Percentiles rank a stretch among this genome's conserved stretches.
Evolutionary conservation across 1,140 invertebrate species (phyloP).

Genomic region (Zaprionus africanus): DNA sequence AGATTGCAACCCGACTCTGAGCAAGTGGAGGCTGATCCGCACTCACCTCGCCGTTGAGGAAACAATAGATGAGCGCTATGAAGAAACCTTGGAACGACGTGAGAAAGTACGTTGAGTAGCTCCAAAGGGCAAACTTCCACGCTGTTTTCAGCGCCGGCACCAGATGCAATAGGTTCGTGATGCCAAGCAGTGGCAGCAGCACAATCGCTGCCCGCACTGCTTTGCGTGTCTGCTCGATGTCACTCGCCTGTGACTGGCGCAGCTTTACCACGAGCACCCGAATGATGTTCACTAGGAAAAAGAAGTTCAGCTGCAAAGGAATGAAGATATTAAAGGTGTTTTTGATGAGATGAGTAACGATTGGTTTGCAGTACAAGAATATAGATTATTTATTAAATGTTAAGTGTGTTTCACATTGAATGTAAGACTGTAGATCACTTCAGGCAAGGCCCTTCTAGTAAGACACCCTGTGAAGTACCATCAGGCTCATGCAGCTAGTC

Average conservation of each 20-base stretch:
- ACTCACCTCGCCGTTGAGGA: conserved; percentile 94
- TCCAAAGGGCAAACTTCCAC: conserved; percentile 92
- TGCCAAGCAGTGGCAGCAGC: conserved; percentile 92
- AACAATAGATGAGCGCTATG: conserved; percentile 93
- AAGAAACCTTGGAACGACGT: conserved; percentile 95
- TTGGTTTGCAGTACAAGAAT: too few species aligned
- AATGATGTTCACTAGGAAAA: conserved; percentile 94
- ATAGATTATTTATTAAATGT: too few species aligned
- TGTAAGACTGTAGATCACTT: too few species aligned
- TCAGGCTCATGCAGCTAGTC: too few species aligned
- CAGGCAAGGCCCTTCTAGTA: too few species aligned
- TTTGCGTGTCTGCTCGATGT: conserved; percentile 93
- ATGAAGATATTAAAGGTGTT: conserved; percentile 21
- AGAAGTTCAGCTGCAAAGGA: conserved; percentile 89
- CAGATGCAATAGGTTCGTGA: conserved; percentile 91
- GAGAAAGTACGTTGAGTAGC: conserved; percentile 91
- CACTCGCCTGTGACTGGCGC: conserved; percentile 90
- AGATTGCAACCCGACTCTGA: neutral
- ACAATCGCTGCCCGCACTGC: conserved; percentile 92
- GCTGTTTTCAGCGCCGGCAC: conserved; percentile 88
- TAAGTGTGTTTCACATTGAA: too few species aligned
- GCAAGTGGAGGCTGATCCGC: too few species aligned
- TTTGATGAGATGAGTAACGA: too few species aligned
- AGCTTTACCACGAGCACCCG: conserved; percentile 93
- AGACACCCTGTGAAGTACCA: too few species aligned